These are phyloP conservation scores for Colistium nudipinnis DNA, from an alignment of 2,113 vertebrate species.

Conservation along the genomic window DNA sequence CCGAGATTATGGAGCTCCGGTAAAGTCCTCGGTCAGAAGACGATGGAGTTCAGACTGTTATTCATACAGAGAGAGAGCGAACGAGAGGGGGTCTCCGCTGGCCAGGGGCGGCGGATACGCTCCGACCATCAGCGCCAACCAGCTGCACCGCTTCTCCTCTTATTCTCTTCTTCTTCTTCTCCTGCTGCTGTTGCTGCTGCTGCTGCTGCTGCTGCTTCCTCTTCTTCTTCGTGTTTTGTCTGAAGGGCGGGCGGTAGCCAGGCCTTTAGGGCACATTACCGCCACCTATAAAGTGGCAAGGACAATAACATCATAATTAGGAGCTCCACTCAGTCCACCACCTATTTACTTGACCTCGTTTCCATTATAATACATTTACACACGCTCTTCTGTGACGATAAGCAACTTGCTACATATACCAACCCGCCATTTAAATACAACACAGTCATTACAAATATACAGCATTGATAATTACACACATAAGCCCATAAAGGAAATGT, in stretches of 20 bases:
- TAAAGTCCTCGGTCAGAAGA: not conserved
- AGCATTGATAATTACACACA: too few species aligned
- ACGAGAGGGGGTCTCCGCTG: not conserved
- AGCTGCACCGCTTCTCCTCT: not conserved
- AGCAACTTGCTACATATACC: too few species aligned
- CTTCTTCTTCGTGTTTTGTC: not conserved
- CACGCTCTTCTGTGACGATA: too few species aligned
- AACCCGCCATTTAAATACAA: too few species aligned
- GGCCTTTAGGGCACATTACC: not conserved
- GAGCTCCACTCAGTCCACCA: too few species aligned
- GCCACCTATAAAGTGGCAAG: too few species aligned
- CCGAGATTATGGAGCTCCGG: not conserved
- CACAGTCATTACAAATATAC: too few species aligned
- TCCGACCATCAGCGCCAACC: constrained; percentile 41
- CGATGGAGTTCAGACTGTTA: not conserved
- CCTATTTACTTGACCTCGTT: too few species aligned
- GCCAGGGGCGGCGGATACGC: constrained; percentile 27
- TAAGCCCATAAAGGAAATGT: too few species aligned
- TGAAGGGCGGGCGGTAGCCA: not conserved
- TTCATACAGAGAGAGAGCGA: not conserved
- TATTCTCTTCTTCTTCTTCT: not conserved
- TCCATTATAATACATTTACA: too few species aligned
- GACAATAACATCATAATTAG: too few species aligned
- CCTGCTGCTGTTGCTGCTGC: not conserved
- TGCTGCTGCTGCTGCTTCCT: too few species aligned